phyloP scores from a whole-genome alignment of 2,888 invertebrate species.

The Eristalis arbustorum region DNA sequence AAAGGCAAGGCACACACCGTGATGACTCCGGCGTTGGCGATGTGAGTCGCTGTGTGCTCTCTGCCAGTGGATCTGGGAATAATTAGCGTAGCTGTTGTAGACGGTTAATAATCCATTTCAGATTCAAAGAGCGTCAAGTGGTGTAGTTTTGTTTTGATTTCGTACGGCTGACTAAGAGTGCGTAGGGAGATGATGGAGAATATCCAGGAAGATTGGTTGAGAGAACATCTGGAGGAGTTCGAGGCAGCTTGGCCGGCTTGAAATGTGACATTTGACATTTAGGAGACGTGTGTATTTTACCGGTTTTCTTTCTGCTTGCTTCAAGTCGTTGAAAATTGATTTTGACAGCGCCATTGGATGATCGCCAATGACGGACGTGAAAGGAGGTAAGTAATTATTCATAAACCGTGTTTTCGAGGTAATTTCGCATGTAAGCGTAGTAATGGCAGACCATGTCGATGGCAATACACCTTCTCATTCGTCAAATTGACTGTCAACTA shows the following conservation, averaged over 20 bases:
- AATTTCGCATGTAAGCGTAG: too few species aligned
- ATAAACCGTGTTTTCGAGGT: too few species aligned
- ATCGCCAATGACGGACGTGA: too few species aligned
- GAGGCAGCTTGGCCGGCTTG: not conserved
- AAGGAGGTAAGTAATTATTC: too few species aligned
- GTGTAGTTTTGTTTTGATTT: slow-evolving; percentile 16
- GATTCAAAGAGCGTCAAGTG: slow-evolving; percentile 58
- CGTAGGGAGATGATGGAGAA: not conserved
- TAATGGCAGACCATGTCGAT: too few species aligned
- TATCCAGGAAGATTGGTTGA: not conserved
- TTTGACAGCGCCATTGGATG: too few species aligned
- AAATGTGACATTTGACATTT: not conserved
- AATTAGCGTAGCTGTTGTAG: slow-evolving; percentile 62
- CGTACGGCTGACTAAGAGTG: not conserved
- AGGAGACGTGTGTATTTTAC: not conserved
- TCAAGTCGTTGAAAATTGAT: not conserved
- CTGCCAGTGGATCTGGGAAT: slow-evolving; percentile 43
- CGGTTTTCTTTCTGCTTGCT: not conserved
- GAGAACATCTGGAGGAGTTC: not conserved
- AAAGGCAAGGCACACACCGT: not conserved
- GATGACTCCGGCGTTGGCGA: not conserved
- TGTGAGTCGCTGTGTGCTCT: not conserved
- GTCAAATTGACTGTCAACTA: too few species aligned
- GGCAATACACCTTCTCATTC: too few species aligned
- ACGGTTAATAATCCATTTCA: slow-evolving; percentile 64